Evolutionary conservation across 2,888 invertebrate genomes (phyloP).

Genomic region (Xanthia togata): DNA sequence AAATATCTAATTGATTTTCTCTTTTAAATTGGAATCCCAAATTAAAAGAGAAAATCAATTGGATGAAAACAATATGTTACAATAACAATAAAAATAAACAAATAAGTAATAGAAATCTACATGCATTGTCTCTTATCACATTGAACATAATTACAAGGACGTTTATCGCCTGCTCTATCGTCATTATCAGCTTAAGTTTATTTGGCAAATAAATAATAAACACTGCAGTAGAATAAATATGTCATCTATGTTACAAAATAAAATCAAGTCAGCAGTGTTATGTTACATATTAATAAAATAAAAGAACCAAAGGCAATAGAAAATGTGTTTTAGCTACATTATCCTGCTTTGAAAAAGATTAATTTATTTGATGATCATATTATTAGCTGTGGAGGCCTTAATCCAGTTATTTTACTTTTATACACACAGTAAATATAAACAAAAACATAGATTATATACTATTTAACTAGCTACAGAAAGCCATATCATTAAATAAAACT

Average conservation of each 20-base stretch:
- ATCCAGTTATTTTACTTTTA: neutral
- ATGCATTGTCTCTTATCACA: slow-evolving; percentile 55
- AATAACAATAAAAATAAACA: slow-evolving; percentile 52
- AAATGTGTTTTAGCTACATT: neutral
- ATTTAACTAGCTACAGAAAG: neutral
- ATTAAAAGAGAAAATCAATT: too few relatives aligned
- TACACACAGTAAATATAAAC: neutral
- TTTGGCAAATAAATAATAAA: slow-evolving; percentile 41
- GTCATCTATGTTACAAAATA: slow-evolving; percentile 13
- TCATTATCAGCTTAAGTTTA: slow-evolving; percentile 42
- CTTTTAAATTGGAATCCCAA: neutral
- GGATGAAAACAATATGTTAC: too few relatives aligned
- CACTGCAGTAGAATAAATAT: slow-evolving; percentile 20
- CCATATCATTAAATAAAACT: neutral
- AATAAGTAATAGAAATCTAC: slow-evolving; percentile 35
- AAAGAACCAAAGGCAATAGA: slow-evolving; percentile 7
- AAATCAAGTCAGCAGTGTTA: slow-evolving; percentile 2
- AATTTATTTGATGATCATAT: neutral
- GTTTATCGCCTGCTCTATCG: slow-evolving; percentile 35
- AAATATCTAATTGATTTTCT: neutral
- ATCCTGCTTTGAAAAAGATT: neutral
- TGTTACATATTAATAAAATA: neutral
- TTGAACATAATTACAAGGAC: slow-evolving; percentile 24
- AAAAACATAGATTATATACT: neutral
- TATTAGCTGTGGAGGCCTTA: neutral